Evolutionary conservation across 1,140 invertebrate genomes (phyloP), one percentile per base, ranked within the genome.

Genomic region (Zophobas morio): DNA sequence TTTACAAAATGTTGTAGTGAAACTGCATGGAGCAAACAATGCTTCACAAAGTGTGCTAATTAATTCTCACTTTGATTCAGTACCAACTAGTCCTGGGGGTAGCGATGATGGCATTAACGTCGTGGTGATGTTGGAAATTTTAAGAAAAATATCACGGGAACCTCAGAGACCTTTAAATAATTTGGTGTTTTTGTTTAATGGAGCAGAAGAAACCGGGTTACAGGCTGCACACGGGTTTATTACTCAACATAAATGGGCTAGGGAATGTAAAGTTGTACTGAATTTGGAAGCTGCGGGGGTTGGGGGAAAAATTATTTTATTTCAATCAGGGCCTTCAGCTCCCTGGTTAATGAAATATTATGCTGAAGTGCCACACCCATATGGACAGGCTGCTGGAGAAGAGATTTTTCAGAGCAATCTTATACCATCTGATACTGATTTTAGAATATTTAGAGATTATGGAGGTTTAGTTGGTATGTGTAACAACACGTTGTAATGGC

Each of bases 61-160:
- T 46, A 96, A 95, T 86, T 95, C 94, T 80, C 95, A 96, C 84
- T 95, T 92, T 87, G 95, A 96, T 86, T 91, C 92, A 49, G 92
- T 94, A 20, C 89, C 92, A 33, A 91, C 89, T 78, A 94, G 92
- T 85, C 90, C 88, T 85, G 93, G 57, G 33, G 91, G 92, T 1
- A 93, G 92, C 78, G 94, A 96, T 87, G 92, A 95, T 87, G 92
- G 89, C 8, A 89, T 94, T 1, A 94, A 92, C 78, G 95, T 94
- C 86, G 91, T 90, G 1, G 89, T 91, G 1, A 94, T 95, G 93
- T 83, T 94, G 47, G 94, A 96, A 85, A 85, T 92, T 0, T 80
- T 95, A 1, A 84, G 89, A 53, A 89, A 90, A 54, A 84, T 96
- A 3, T 89, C 94, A 0, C 87, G 88, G 72, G 84, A 87, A 6